Percentiles rank a stretch among this genome's conserved stretches.
phyloP scores from a whole-genome alignment of 2,888 invertebrate species.

The Acleris holmiana region DNA sequence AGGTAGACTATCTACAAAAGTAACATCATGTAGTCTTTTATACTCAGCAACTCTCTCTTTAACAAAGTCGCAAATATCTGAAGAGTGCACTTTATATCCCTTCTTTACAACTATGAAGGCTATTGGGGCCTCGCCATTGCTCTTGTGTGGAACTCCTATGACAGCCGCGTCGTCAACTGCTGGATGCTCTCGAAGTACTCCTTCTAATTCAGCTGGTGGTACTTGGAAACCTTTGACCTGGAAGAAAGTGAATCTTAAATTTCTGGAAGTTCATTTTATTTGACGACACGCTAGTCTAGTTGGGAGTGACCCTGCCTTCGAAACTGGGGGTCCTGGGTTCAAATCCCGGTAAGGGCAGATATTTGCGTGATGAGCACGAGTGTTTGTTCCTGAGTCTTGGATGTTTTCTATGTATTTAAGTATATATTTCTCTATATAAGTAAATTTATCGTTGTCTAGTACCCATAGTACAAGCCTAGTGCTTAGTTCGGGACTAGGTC shows the following conservation, averaged over 20 bases:
- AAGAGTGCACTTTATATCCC: constrained; percentile 56
- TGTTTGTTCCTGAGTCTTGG: no score
- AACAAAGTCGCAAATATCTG: constrained; percentile 86
- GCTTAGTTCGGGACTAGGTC: no score
- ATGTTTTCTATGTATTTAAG: no score
- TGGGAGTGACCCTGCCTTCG: no score
- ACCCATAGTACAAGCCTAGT: no score
- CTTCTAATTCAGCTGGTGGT: constrained; percentile 92
- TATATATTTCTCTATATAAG: no score
- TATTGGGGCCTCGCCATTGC: constrained; percentile 82
- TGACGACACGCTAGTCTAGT: no score
- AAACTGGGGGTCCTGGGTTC: no score
- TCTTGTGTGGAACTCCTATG: constrained; percentile 86
- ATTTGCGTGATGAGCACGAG: no score
- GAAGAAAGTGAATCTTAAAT: not conserved
- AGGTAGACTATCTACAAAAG: constrained; percentile 88
- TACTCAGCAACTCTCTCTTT: constrained; percentile 89
- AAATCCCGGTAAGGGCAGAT: no score
- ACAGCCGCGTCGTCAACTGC: constrained; percentile 90
- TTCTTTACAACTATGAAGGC: constrained; percentile 48
- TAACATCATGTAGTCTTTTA: constrained; percentile 89
- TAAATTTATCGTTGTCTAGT: no score
- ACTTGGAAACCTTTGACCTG: constrained; percentile 87
- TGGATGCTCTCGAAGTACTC: constrained; percentile 86
- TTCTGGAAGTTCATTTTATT: no score